phyloP scores from a whole-genome alignment of 2,888 invertebrate genomes.

The Acanthopleura granulata region DNA sequence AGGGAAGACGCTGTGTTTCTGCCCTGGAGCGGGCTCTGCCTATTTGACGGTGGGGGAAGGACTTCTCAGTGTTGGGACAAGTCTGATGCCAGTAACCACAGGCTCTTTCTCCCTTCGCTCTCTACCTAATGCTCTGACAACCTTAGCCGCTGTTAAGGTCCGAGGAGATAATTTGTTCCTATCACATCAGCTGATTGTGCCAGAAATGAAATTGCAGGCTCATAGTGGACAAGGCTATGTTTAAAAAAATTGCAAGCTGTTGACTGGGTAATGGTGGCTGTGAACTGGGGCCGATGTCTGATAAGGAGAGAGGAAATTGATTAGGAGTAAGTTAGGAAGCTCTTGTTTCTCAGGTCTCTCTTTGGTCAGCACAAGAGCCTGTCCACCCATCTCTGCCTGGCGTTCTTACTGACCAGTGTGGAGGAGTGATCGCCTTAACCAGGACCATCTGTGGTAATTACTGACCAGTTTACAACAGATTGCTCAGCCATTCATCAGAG shows the following conservation, averaged over 20 bases:
- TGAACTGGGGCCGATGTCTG: background rate
- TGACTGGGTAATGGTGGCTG: background rate
- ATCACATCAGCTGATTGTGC: constrained; percentile 11
- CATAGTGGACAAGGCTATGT: too few species aligned
- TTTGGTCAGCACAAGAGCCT: background rate
- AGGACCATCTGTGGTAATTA: background rate
- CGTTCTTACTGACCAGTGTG: background rate
- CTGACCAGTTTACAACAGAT: background rate
- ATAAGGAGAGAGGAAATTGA: constrained; percentile 6
- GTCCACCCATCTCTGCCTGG: background rate
- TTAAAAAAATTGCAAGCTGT: background rate
- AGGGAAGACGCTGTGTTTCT: background rate
- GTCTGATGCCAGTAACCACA: background rate
- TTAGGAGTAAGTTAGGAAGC: background rate
- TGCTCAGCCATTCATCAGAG: background rate
- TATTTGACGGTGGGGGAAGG: constrained; percentile 1
- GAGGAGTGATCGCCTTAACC: background rate
- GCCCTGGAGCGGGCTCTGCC: background rate
- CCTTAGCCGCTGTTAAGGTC: background rate
- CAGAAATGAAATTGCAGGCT: constrained; percentile 9
- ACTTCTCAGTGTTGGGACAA: too few species aligned
- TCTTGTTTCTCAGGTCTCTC: background rate
- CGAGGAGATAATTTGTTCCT: background rate
- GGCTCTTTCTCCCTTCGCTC: background rate
- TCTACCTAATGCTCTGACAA: background rate